A percentile compares a stretch with the other conserved stretches of the same genome.
Evolutionary conservation across 2,797 vertebrate genomes (phyloP).

Genomic region (Decapterus maruadsi): DNA sequence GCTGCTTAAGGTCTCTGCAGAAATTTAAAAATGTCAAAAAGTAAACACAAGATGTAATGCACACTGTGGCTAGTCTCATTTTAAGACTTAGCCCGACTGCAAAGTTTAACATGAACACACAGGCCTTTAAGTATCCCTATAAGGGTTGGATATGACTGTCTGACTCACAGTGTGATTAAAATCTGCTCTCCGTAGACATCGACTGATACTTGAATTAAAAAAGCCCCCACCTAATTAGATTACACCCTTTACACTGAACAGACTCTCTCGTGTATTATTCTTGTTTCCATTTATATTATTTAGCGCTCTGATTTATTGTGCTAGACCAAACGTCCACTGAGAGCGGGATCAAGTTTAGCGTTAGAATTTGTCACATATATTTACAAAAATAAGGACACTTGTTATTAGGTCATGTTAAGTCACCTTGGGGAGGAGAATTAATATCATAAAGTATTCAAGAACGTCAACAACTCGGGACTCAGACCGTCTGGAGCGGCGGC

Average conservation of each 20-base stretch:
- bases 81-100: constrained; percentile 15
- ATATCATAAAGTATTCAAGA: constrained; percentile 86
- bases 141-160: constrained; percentile 46
- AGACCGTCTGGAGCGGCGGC: constrained; percentile 87
- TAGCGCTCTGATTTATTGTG: constrained; percentile 77
- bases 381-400: constrained; percentile 78
- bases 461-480: constrained; percentile 88
- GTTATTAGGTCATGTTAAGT: constrained; percentile 79
- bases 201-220: constrained; percentile 67
- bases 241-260: constrained; percentile 67
- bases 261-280: constrained; percentile 71
- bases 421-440: constrained; percentile 77
- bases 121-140: constrained; percentile 19
- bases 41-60: constrained; percentile 44
- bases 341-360: constrained; percentile 71
- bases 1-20: constrained; percentile 67
- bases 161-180: constrained; percentile 65
- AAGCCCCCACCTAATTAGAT: constrained; percentile 72
- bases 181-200: constrained; percentile 51
- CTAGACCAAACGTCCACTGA: constrained; percentile 40
- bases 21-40: constrained; percentile 42
- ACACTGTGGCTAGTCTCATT: constrained; percentile 14
- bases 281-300: constrained; percentile 74
- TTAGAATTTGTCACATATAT: constrained; percentile 78
- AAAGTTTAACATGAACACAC: constrained; percentile 19